phyloP scores from a whole-genome alignment of 2,888 invertebrate species.

The Drosophila colorata region DNA sequence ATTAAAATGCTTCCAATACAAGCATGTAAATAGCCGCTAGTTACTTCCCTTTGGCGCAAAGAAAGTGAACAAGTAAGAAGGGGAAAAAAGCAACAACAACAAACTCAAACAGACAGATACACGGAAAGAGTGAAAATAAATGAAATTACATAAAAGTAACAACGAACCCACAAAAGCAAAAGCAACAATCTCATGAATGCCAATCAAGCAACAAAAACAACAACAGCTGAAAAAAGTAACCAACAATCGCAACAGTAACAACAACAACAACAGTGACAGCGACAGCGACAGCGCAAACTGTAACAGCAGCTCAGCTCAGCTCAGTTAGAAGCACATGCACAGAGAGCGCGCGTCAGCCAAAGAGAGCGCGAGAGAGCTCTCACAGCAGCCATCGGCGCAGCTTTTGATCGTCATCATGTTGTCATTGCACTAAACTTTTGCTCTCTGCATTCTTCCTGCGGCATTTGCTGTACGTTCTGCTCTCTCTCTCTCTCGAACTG shows the following conservation, averaged over 20 bases:
- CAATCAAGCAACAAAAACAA: slow-evolving; percentile 52
- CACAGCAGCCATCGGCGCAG: not conserved
- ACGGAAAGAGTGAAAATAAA: slow-evolving; percentile 66
- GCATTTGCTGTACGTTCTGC: slow-evolving; percentile 34
- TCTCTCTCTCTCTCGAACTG: slow-evolving; percentile 12
- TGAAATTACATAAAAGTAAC: slow-evolving; percentile 82
- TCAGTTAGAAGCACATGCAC: slow-evolving; percentile 40
- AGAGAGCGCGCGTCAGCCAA: slow-evolving; percentile 12
- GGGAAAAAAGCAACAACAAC: slow-evolving; percentile 7
- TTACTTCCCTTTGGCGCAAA: slow-evolving; percentile 48
- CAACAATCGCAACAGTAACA: slow-evolving; percentile 25
- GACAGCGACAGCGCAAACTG: slow-evolving; percentile 28
- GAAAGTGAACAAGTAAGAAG: slow-evolving; percentile 67
- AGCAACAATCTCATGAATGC: slow-evolving; percentile 66
- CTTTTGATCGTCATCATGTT: slow-evolving; percentile 47
- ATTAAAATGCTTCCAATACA: slow-evolving; percentile 20
- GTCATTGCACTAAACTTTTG: slow-evolving; percentile 33
- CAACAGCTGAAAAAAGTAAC: slow-evolving; percentile 12
- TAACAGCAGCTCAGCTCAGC: slow-evolving; percentile 40
- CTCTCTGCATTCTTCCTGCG: slow-evolving; percentile 40
- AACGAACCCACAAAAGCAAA: slow-evolving; percentile 69
- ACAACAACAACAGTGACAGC: slow-evolving; percentile 15
- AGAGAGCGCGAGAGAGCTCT: slow-evolving; percentile 25
- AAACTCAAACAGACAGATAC: slow-evolving; percentile 18
- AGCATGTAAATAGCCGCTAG: not conserved